phyloP scores from a whole-genome alignment of 2,113 vertebrate species.

The Pomatostomus ruficeps region DNA sequence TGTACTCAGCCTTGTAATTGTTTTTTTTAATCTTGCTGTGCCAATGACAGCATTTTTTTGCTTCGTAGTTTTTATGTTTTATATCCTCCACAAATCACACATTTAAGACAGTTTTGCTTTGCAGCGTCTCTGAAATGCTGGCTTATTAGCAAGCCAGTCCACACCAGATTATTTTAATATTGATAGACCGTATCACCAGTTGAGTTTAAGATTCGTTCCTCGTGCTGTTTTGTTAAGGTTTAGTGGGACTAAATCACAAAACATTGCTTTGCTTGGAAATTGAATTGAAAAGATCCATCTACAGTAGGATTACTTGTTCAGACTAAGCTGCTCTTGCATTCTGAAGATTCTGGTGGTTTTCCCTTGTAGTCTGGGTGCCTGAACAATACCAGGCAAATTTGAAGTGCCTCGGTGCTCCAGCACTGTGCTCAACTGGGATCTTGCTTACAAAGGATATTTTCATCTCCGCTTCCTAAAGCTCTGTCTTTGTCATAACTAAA shows the following conservation, averaged over 20 bases:
- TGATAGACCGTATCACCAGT: neutral
- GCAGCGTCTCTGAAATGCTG: neutral
- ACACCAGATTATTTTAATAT: slow-evolving; percentile 44
- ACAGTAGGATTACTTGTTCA: neutral
- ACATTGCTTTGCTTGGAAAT: slow-evolving; percentile 31
- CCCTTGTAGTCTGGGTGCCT: neutral
- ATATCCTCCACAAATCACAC: slow-evolving; percentile 1
- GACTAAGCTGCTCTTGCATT: neutral
- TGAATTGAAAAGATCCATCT: slow-evolving; percentile 15
- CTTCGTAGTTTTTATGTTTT: slow-evolving; percentile 6
- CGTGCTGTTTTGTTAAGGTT: slow-evolving; percentile 17
- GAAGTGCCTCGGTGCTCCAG: neutral
- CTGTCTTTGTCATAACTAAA: neutral
- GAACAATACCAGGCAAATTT: neutral
- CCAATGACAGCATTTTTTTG: neutral
- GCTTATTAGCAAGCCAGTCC: slow-evolving; percentile 10
- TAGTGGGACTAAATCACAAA: slow-evolving; percentile 41
- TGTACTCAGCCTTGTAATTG: slow-evolving; percentile 49
- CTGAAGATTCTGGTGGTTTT: neutral
- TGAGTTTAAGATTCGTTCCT: neutral
- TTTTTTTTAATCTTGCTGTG: slow-evolving; percentile 30
- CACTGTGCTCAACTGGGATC: neutral
- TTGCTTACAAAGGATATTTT: neutral
- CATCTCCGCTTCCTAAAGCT: neutral
- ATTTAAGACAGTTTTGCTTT: slow-evolving; percentile 28